Evolutionary conservation across 2,888 invertebrate genomes (phyloP), one percentile per base, ranked within the genome.

Genomic region (Tribolium freemani): DNA sequence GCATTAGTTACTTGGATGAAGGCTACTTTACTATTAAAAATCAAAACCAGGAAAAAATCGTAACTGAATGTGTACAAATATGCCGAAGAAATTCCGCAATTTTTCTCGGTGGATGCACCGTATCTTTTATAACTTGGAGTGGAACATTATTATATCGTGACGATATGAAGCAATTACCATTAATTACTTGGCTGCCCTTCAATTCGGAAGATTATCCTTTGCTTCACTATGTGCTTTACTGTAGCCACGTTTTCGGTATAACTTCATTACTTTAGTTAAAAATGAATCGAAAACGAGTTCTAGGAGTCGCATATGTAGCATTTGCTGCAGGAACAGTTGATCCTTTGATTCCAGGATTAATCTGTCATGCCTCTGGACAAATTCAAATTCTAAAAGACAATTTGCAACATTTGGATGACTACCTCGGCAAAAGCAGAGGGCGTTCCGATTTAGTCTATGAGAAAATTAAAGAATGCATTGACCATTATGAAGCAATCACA

Each of bases 401-500:
- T 26, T 10, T 38, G 8, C 38, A 38, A 38, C 38, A 38, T 9
- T 3, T 38, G 16, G 9, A 20, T 21, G 21, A 9, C 3, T 38
- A 38, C 8, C 2, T 26, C 26, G 26, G 3, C 38, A 3, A 9
- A 38, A 38, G 38, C 8, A 38, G 31, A 38, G 6, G 9, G 6
- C 2, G 6, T 4, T 38, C 8, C 9, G n/a, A 38, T 9, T 38
- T 38, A 38, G 3, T 38, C 3, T 51, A 63, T 8, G 21, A 50
- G 6, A 50, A 44, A 10, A 51, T 63, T 16, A 50, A 44, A 44
- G 5, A 30, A 8, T 63, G 63, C 13, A 10, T 63, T 5, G 16
- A 63, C 9, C 51, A 63, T 31, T 50, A 63, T n/a, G 13, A 13
- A 50, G 63, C 63, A 6, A 51, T 63, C 3, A 5, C 31, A 11